Conservation (phyloP, 2,113 vertebrate genomes). For the Microcebus tavaratra region DNA sequence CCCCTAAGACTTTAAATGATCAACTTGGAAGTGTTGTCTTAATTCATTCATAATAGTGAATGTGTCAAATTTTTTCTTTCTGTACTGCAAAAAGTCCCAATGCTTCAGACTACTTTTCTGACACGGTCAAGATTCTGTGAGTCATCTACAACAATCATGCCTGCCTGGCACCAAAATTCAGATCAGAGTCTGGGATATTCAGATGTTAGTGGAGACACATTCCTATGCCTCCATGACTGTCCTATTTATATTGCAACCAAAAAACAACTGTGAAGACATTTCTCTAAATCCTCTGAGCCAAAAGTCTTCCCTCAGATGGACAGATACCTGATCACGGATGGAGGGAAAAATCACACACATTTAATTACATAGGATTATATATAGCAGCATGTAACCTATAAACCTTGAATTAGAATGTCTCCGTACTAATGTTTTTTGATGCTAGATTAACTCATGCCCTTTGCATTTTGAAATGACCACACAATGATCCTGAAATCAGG, state of each 20-base stretch:
- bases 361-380: background rate
- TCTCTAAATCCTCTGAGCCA: background rate
- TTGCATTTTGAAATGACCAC: background rate
- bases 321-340: background rate
- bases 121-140: background rate
- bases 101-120: background rate
- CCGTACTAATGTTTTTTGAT: background rate
- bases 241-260: background rate
- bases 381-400: background rate
- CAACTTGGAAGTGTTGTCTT: background rate
- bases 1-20: slow-evolving; percentile 15
- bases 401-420: background rate
- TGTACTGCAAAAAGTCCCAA: background rate
- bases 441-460: background rate
- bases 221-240: background rate
- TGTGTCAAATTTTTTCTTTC: background rate
- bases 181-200: background rate
- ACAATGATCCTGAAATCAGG: background rate
- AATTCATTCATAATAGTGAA: background rate
- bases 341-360: background rate
- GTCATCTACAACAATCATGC: background rate
- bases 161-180: background rate
- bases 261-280: background rate
- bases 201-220: background rate
- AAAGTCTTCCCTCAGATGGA: background rate